Conservation (phyloP, 2,797 vertebrate species). For the Borostomias antarcticus region DNA sequence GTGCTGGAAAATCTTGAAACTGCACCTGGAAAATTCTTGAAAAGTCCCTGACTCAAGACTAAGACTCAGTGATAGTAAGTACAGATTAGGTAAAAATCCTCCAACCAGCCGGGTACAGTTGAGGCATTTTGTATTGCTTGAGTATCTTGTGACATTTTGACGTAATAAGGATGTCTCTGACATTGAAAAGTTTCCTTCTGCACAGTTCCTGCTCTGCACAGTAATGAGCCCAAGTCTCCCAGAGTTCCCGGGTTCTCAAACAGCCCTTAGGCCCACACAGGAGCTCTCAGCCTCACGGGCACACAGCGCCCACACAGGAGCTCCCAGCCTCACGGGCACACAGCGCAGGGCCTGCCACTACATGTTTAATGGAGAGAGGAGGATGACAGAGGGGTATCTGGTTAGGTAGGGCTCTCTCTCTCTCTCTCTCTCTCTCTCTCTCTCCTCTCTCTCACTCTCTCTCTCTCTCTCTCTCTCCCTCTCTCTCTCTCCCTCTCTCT, state of each 20-base stretch:
- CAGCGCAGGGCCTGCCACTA: slow-evolving; percentile 50
- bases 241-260: slow-evolving; percentile 24
- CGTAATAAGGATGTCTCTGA: background rate
- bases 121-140: background rate
- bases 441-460: background rate
- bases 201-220: background rate
- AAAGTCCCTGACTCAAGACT: background rate
- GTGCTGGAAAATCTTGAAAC: no score
- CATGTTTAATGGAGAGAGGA: slow-evolving; percentile 74
- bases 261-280: slow-evolving; percentile 8
- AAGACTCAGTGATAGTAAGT: background rate
- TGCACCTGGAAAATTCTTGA: no score
- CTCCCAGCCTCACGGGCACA: slow-evolving; percentile 37
- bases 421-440: slow-evolving; percentile 43
- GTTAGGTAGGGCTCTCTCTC: slow-evolving; percentile 32
- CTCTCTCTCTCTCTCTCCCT: background rate
- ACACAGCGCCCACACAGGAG: slow-evolving; percentile 23
- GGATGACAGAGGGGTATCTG: slow-evolving; percentile 56
- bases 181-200: background rate
- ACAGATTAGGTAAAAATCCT: background rate
- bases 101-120: background rate
- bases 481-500: background rate
- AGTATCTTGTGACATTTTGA: background rate
- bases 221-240: slow-evolving; percentile 1
- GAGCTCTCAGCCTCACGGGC: slow-evolving; percentile 38